Conservation (phyloP, 2,797 vertebrate genomes). For the Alfaro cultratus region DNA sequence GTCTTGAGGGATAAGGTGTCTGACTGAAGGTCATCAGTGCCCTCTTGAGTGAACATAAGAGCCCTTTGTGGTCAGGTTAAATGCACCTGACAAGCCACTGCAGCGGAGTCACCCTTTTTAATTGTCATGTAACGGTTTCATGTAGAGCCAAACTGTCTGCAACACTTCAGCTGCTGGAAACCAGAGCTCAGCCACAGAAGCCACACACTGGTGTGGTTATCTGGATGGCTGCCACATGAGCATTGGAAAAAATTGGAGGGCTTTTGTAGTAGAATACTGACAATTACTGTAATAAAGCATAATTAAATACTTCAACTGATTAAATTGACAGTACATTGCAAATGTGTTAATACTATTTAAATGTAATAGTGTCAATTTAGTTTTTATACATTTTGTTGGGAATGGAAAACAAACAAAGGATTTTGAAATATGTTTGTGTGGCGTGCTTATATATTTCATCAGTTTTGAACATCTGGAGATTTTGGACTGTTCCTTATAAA, state of each 20-base stretch:
- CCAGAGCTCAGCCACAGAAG: slow-evolving; percentile 68
- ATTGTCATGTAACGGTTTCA: slow-evolving; percentile 75
- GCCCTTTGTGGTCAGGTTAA: slow-evolving; percentile 80
- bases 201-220: slow-evolving; percentile 62
- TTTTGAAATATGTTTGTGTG: neutral
- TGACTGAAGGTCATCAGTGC: slow-evolving; percentile 74
- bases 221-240: slow-evolving; percentile 36
- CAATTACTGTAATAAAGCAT: slow-evolving; percentile 26
- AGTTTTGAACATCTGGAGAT: no score
- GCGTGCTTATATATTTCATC: neutral
- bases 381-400: neutral
- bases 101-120: slow-evolving; percentile 69
- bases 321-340: neutral
- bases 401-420: neutral
- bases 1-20: slow-evolving; percentile 75
- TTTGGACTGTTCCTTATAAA: neutral
- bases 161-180: slow-evolving; percentile 68
- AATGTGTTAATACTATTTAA: neutral
- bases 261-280: slow-evolving; percentile 32
- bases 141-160: slow-evolving; percentile 77
- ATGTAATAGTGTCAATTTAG: neutral
- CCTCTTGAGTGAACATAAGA: slow-evolving; percentile 76
- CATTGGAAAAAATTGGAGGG: neutral
- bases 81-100: slow-evolving; percentile 77
- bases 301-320: slow-evolving; percentile 32